These are phyloP conservation scores for Eupithecia dodoneata DNA, from an alignment of 2,888 invertebrate species.

Conservation along the genomic window DNA sequence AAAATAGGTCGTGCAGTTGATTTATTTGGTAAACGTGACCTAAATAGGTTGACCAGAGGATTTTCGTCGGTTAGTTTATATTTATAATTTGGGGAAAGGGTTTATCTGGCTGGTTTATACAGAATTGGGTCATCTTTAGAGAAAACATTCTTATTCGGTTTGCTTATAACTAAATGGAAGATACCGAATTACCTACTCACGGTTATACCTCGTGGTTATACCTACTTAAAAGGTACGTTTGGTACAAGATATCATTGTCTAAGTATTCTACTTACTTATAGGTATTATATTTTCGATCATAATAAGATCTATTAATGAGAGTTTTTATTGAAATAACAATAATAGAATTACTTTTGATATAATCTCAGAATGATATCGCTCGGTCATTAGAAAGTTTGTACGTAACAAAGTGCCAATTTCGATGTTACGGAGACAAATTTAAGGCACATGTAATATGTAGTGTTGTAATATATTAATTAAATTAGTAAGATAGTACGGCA, in stretches of 20 bases:
- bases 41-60: constrained; percentile 47
- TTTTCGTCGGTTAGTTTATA: constrained; percentile 10
- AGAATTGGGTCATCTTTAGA: not conserved
- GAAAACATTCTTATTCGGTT: not conserved
- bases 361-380: constrained; percentile 47
- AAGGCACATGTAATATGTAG: not conserved
- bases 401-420: constrained; percentile 47
- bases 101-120: not conserved
- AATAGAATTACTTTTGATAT: constrained; percentile 34
- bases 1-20: constrained; percentile 56
- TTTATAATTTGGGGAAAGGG: not conserved
- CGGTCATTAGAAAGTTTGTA: constrained; percentile 55
- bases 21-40: constrained; percentile 56
- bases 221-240: no score
- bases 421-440: constrained; percentile 22
- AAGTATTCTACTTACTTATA: no score
- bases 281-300: constrained; percentile 2
- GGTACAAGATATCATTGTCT: no score
- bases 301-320: constrained; percentile 15
- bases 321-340: constrained; percentile 26
- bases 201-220: no score
- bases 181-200: no score
- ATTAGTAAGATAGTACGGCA: not conserved
- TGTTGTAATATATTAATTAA: no score
- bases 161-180: not conserved